phyloP scores from a whole-genome alignment of 2,888 invertebrate genomes.

The Parnassius glacialis region DNA sequence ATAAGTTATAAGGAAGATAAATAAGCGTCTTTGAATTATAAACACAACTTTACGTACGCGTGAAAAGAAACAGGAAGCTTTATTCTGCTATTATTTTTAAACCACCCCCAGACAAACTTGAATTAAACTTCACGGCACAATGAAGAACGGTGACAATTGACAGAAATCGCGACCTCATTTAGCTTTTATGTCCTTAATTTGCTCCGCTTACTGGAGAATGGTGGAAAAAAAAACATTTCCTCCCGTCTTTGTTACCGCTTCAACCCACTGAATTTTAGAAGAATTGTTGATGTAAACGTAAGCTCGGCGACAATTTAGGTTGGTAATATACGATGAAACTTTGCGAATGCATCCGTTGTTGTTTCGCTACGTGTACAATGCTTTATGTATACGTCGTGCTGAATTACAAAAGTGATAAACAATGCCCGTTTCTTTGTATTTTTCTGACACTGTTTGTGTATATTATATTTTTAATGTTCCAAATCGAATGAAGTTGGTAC shows the following conservation, averaged over 20 bases:
- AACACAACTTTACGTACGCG: conserved; percentile 4
- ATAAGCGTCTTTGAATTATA: not conserved
- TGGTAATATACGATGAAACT: conserved; percentile 31
- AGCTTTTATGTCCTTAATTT: conserved; percentile 70
- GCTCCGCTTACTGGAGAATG: conserved; percentile 55
- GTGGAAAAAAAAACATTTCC: conserved; percentile 52
- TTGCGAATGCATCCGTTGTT: conserved; percentile 20
- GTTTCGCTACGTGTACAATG: conserved; percentile 10
- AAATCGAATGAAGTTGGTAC: no score
- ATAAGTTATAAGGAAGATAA: no score
- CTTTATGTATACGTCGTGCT: conserved; percentile 5
- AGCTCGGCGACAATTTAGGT: conserved; percentile 27
- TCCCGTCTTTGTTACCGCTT: conserved; percentile 51
- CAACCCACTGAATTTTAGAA: conserved; percentile 52
- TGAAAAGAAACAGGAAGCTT: conserved; percentile 18
- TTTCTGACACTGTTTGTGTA: not conserved
- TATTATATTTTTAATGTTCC: no score
- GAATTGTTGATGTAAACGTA: conserved; percentile 41
- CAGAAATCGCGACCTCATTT: conserved; percentile 65
- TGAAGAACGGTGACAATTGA: conserved; percentile 49
- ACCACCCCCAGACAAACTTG: conserved; percentile 32
- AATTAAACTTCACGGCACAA: conserved; percentile 33
- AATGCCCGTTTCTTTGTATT: conserved; percentile 1
- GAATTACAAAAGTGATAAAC: conserved; percentile 12
- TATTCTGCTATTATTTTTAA: conserved; percentile 24